Conservation (phyloP, 2,113 vertebrate genomes). For the human (Homo sapiens) region DNA sequence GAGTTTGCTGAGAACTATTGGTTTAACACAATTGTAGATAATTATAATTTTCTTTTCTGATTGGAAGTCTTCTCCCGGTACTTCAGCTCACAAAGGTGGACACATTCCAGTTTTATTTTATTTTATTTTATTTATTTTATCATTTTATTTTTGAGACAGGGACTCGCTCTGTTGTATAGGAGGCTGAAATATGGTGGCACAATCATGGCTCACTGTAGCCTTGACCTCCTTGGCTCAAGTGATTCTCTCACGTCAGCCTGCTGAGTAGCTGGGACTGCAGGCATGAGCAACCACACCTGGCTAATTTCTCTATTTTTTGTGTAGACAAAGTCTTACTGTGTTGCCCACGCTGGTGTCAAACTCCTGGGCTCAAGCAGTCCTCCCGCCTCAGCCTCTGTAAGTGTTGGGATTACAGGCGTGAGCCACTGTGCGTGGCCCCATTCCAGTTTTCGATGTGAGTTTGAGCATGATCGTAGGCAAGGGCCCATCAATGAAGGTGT, state of each 20-base stretch:
- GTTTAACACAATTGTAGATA: constrained; percentile 36
- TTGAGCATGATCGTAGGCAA: background rate
- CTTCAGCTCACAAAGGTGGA: background rate
- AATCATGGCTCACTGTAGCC: background rate
- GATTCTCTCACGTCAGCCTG: background rate
- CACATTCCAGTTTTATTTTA: background rate
- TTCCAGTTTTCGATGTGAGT: constrained; percentile 4
- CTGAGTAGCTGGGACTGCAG: background rate
- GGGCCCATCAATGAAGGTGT: background rate
- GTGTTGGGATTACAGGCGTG: background rate
- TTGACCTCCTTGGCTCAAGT: background rate
- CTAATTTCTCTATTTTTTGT: background rate
- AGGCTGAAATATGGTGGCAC: background rate
- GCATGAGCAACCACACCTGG: background rate
- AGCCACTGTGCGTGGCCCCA: background rate
- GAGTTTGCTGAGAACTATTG: background rate
- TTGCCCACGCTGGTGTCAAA: background rate
- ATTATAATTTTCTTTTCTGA: constrained; percentile 48
- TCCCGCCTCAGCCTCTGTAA: background rate
- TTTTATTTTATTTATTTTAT: background rate
- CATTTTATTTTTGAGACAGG: background rate
- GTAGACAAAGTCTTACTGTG: background rate
- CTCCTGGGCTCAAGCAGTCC: background rate
- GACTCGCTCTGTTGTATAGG: background rate
- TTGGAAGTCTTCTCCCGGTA: background rate